Evolutionary conservation across 1,140 invertebrate genomes (phyloP).

Genomic region (Cydia splendana): DNA sequence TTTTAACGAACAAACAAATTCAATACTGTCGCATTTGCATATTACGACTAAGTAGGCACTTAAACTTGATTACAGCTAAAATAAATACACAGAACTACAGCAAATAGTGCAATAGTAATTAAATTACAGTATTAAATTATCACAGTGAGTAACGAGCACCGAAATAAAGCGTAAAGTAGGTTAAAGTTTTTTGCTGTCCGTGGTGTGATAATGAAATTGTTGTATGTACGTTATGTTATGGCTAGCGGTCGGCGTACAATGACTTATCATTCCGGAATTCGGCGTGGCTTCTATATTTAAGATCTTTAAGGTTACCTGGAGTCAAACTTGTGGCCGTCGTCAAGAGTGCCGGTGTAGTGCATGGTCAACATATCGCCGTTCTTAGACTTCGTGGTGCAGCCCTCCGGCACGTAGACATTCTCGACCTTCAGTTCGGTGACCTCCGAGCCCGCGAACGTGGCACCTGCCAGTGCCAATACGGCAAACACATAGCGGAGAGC

Average conservation of each 20-base stretch:
- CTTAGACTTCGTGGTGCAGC: conserved; percentile 91
- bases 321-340: conserved; percentile 95
- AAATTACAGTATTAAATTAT: conserved; percentile 6
- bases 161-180: conserved; percentile 8
- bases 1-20: conserved; percentile 15
- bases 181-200: conserved; percentile 3
- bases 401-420: conserved; percentile 87
- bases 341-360: conserved; percentile 95
- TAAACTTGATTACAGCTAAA: neutral
- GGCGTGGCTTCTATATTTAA: conserved; percentile 16
- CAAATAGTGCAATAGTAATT: neutral
- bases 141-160: neutral
- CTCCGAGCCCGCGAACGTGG: conserved; percentile 66
- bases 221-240: neutral
- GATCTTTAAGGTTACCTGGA: conserved; percentile 86
- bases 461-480: conserved; percentile 74
- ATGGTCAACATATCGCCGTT: conserved; percentile 94
- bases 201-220: conserved; percentile 10
- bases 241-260: conserved; percentile 2
- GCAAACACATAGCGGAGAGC: conserved; percentile 65
- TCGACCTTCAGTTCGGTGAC: conserved; percentile 89
- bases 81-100: neutral
- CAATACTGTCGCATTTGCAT: conserved; percentile 15
- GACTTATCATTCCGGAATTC: conserved; percentile 26
- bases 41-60: conserved; percentile 10